These are phyloP conservation scores for Lepidurus packardi DNA, from an alignment of 1,140 invertebrate genomes.

Conservation along the genomic window DNA sequence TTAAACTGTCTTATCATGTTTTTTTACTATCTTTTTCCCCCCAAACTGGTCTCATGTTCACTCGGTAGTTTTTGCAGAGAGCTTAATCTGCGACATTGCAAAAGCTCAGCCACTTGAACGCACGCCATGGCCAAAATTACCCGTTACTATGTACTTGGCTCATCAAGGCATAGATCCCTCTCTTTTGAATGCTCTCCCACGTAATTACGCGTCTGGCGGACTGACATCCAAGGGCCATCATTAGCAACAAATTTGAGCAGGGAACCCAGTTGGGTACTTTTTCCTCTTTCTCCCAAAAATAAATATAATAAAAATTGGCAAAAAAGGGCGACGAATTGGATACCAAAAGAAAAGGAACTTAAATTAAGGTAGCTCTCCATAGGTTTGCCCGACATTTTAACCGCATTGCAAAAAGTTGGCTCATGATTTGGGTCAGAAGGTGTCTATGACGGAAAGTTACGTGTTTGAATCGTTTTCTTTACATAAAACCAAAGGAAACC, in stretches of 20 bases:
- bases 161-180: constrained; percentile 21
- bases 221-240: background rate
- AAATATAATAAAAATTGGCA: background rate
- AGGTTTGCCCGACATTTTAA: background rate
- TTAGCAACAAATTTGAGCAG: background rate
- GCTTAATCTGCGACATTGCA: background rate
- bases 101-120: constrained; percentile 17
- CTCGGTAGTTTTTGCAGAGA: background rate
- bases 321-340: background rate
- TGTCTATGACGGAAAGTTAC: background rate
- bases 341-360: background rate
- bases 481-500: background rate
- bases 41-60: background rate
- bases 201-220: constrained; percentile 5
- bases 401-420: background rate
- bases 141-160: background rate
- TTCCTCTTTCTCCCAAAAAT: background rate
- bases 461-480: background rate
- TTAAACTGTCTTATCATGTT: background rate
- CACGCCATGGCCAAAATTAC: constrained; percentile 15
- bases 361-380: background rate
- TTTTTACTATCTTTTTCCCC: background rate
- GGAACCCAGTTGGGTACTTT: background rate
- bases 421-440: background rate
- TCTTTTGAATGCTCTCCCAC: background rate